Evolutionary conservation across 2,888 invertebrate genomes (phyloP), one percentile per base, ranked within the genome.

Genomic region (Rhamnusium bicolor): DNA sequence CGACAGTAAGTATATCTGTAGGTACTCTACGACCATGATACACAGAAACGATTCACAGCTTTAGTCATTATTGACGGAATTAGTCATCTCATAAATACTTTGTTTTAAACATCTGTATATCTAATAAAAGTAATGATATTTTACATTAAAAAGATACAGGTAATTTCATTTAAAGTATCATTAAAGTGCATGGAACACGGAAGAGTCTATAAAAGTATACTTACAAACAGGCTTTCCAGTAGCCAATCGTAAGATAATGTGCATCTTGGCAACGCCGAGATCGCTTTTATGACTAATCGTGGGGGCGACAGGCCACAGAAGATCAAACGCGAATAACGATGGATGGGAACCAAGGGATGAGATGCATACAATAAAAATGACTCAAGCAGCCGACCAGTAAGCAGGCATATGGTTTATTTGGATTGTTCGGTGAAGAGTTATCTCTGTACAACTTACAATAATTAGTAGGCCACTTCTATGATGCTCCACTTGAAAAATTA

Each of bases 321-420:
- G 67, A 67, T 56, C 67, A 70, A 70, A 58, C 54, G 70, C 70
- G 63, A 70, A 70, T 63, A 63, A 70, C 70, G 61, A 69, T 46
- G 58, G 58, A 56, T 49, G 58, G 29, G 51, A 29, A 63, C 63
- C 47, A 14, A 49, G 63, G 63, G 47, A 47, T 47, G 63, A 21
- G 49, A 51, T 63, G 51, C 49, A 29, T 19, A 51, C 63, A 51
- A 63, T 51, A 51, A 63, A 49, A 47, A 24, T 21, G 32, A 24
- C 63, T 49, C 27, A 6, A 29, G 32, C 58, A 16, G 16, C 18
- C 32, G n/a, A 32, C 32, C 29, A 27, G 27, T 29, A 16, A 47
- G 51, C 24, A 40, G 51, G 27, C 27, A 63, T 40, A 29, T 63
- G 63, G 24, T 14, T 63, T 49, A 51, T 29, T 63, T 63, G 10